Percentiles rank a stretch among this genome's conserved stretches.
phyloP scores from a whole-genome alignment of 2,888 invertebrate species.

The Meteorus colon region DNA sequence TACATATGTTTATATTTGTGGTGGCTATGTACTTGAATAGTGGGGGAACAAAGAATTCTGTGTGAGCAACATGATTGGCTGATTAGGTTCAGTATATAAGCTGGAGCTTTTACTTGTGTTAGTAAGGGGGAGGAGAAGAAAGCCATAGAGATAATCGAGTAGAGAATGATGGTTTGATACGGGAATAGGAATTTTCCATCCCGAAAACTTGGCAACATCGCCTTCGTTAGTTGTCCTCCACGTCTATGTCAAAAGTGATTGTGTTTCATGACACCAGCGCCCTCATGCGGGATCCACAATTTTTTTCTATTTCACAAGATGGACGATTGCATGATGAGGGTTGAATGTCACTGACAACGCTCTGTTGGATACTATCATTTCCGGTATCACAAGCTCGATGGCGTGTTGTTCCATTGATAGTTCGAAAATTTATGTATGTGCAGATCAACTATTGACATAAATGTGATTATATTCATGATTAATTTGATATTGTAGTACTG shows the following conservation, averaged over 20 bases:
- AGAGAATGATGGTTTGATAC: conserved; percentile 37
- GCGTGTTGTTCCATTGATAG: no score
- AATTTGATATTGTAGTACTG: no score
- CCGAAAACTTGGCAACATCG: conserved; percentile 54
- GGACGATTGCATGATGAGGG: neutral
- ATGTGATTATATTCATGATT: no score
- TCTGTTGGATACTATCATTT: neutral
- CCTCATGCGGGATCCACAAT: conserved; percentile 3
- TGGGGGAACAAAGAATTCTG: conserved; percentile 57
- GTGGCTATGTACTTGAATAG: neutral
- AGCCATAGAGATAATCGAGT: neutral
- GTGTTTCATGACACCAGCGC: conserved; percentile 35
- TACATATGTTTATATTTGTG: conserved; percentile 26
- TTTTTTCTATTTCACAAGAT: neutral
- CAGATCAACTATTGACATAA: no score
- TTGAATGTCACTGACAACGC: neutral
- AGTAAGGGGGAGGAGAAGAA: conserved; percentile 36
- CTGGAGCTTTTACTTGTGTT: conserved; percentile 27
- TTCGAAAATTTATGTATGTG: no score
- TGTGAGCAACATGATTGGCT: conserved; percentile 48
- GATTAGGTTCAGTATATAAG: conserved; percentile 30
- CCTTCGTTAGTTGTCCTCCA: conserved; percentile 43
- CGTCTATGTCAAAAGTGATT: conserved; percentile 26
- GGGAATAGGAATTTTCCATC: conserved; percentile 70
- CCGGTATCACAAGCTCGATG: neutral